These are phyloP conservation scores for Eupithecia insigniata DNA, from an alignment of 2,888 invertebrate species.

Conservation along the genomic window DNA sequence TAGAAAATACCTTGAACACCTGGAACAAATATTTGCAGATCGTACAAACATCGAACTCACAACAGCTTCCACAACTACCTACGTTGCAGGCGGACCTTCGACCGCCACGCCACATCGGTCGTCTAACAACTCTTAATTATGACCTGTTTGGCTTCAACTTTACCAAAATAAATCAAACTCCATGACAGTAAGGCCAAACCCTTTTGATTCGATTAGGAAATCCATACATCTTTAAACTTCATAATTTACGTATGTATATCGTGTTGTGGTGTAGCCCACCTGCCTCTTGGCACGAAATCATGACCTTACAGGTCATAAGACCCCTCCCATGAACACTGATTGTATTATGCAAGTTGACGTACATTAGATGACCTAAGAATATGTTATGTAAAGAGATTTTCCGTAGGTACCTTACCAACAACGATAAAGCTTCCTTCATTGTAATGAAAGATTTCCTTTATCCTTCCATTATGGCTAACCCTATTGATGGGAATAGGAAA, in stretches of 20 bases:
- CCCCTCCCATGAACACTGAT: slow-evolving; percentile 11
- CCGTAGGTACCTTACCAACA: neutral
- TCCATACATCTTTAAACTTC: slow-evolving; percentile 5
- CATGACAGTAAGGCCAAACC: slow-evolving; percentile 3
- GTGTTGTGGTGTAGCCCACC: slow-evolving; percentile 10
- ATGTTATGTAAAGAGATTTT: slow-evolving; percentile 9
- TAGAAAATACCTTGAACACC: too few relatives aligned
- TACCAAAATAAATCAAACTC: slow-evolving; percentile 1
- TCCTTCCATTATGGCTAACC: too few relatives aligned
- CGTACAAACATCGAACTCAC: too few relatives aligned
- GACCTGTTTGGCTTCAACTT: neutral
- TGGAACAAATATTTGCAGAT: too few relatives aligned
- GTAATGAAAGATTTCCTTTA: slow-evolving; percentile 36
- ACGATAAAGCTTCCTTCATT: slow-evolving; percentile 7
- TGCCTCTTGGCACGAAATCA: slow-evolving; percentile 24
- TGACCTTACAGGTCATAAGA: slow-evolving; percentile 18
- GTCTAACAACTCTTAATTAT: neutral
- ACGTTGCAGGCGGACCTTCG: too few relatives aligned
- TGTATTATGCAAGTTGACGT: slow-evolving; percentile 9
- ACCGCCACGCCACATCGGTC: too few relatives aligned
- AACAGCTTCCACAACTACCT: too few relatives aligned
- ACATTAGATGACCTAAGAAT: slow-evolving; percentile 15
- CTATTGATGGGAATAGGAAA: neutral
- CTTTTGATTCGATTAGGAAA: neutral
- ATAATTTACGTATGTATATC: slow-evolving; percentile 3